A percentile compares a stretch with the other conserved stretches of the same genome.
These are phyloP conservation scores for Myotis pilosus DNA, from an alignment of 2,797 vertebrate species.

Conservation along the genomic window DNA sequence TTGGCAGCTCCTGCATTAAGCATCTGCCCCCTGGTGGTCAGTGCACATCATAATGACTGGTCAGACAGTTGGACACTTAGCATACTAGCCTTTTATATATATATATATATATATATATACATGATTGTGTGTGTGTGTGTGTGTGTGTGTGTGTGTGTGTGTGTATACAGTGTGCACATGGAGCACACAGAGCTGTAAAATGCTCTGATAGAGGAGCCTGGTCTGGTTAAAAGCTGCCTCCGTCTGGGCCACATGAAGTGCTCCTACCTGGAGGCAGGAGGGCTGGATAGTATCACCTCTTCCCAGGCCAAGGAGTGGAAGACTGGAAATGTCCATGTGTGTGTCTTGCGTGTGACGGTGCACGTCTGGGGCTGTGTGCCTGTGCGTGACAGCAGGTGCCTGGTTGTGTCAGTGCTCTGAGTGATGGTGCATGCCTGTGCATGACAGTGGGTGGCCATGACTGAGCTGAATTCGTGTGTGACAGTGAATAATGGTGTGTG, in stretches of 20 bases:
- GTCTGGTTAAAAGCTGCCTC: background rate
- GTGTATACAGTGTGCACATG: background rate
- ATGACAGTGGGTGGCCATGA: background rate
- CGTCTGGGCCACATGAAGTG: background rate
- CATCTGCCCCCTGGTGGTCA: too few species aligned
- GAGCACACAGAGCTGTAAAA: background rate
- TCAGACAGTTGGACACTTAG: too few species aligned
- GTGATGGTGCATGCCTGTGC: background rate
- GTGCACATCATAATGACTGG: too few species aligned
- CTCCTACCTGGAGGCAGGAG: background rate
- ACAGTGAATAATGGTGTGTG: background rate
- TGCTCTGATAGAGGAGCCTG: background rate
- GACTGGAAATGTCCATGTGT: background rate
- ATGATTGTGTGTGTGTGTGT: too few species aligned
- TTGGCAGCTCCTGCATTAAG: too few species aligned
- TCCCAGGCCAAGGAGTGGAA: background rate
- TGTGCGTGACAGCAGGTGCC: background rate
- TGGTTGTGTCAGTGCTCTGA: background rate
- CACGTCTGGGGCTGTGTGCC: background rate
- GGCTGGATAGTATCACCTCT: background rate
- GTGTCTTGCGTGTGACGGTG: background rate
- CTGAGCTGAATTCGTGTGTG: background rate
- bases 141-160: background rate
- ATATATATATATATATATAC: too few species aligned
- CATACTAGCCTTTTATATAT: too few species aligned